phyloP scores from a whole-genome alignment of 1,140 invertebrate species.

The Trichonephila inaurata region DNA sequence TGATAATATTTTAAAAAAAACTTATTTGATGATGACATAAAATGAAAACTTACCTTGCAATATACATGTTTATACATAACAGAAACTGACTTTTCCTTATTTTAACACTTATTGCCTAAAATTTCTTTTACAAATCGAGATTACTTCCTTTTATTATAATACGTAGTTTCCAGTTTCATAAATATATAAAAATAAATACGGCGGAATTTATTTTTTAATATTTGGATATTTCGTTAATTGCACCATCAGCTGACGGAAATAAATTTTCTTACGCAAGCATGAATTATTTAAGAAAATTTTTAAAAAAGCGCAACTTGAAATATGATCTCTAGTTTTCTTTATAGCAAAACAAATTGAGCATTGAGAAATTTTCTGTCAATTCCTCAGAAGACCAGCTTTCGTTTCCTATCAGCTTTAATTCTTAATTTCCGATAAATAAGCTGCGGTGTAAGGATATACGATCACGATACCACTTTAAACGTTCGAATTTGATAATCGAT shows the following conservation, averaged over 20 bases:
- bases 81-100: neutral
- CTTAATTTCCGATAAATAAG: conserved; percentile 15
- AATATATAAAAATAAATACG: neutral
- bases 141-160: neutral
- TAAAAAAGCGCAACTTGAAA: no score
- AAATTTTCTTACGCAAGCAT: neutral
- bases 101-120: neutral
- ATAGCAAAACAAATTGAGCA: neutral
- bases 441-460: conserved; percentile 16
- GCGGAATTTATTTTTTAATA: neutral
- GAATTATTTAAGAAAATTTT: no score
- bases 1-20: neutral
- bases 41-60: neutral
- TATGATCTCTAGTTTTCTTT: neutral
- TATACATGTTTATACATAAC: neutral
- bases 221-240: neutral
- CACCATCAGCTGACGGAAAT: neutral
- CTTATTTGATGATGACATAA: neutral
- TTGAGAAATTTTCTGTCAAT: neutral
- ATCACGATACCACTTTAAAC: neutral
- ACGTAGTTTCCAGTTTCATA: neutral
- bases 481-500: neutral
- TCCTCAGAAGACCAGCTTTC: neutral
- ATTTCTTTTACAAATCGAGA: neutral
- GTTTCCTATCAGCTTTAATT: neutral